Base-by-base conservation (phyloP, 2,888 invertebrate genomes). In the Caenorhabditis drosophilae region DNA sequence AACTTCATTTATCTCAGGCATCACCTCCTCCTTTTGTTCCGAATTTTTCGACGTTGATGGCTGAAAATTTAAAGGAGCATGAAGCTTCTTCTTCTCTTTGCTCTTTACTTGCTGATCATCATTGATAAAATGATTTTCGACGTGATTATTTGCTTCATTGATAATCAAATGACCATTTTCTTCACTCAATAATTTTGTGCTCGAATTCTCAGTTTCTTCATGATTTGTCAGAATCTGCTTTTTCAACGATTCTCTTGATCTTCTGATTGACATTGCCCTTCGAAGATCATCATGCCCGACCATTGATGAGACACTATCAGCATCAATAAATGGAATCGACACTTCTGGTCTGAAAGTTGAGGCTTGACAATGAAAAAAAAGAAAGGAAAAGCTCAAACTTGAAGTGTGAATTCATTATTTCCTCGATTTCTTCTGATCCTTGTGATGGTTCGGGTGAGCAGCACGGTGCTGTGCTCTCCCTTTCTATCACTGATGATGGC, bases 301-400 rank as follows among this genome's bases (percentile, higher is more conserved):
- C 55, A 76, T 56, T 12, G 77, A 76, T 9, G 73, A 67, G 11
- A 74, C 60, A 50, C 71, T 73, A 47, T 78, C 81, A 22, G 80
- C 79, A 61, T 82, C 82, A 51, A 82, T 81, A 67, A 79, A 81
- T n/a, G 79, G 81, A 53, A 81, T 49, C 1, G 70, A 68, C 35
- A 73, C 40, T 42, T 69, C 59, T 9, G 73, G 73, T 50, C 67
- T 72, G 49, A 38, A 64, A 53, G 16, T 18, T 2, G 26, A 41
- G n/a, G 42, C 34, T 47, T 26, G 22, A 49, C 40, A 31, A 34
- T 35, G 45, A 16, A 22, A 27, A 26, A 12, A 25, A 20, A n/a
- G 26, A 16, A 26, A 40, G 22, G 45, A 23, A 12, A 18, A 45
- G n/a, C n/a, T n/a, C n/a, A n/a, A n/a, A n/a, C n/a, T n/a, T n/a